Base-by-base conservation (phyloP, 2,888 invertebrate species). In the Mimumesa dahlbomi region DNA sequence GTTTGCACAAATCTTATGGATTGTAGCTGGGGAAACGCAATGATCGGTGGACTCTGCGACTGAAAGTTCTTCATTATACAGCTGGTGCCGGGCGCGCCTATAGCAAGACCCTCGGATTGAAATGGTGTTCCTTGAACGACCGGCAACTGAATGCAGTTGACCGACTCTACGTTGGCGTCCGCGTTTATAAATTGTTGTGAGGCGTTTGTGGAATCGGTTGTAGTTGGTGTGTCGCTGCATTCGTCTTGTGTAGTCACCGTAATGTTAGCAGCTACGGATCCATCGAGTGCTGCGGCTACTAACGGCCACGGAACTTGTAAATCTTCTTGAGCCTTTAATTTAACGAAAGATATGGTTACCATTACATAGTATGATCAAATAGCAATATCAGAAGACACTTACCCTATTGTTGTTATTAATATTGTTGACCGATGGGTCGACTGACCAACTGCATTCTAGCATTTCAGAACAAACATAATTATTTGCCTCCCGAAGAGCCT, bases 401-500 rank as follows among this genome's bases (percentile, higher is more conserved):
- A 80, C 80, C 77, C 83, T 82, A 43, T 76, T 80, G 25, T 74
- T 80, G 70, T 82, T 85, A 54, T 72, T 76, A 66, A 89, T 88
- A 70, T 79, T 85, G 83, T 81, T 88, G 85, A 84, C 89, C 78
- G 79, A 77, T n/a, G 75, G 88, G 77, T 85, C 82, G 7, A 85
- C 87, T 11, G 84, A 82, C 89, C 88, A 89, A 52, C 84, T 87
- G 62, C 88, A 87, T 52, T 88, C 89, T 40, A 88, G 70, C 88
- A 89, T 88, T 75, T 88, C 89, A 0, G 87, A 87, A 77, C 95
- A 90, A 59, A 95, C 94, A 84, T 94, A 94, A 84, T 94, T 94
- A 84, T 95, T 94, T n/a, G 95, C 95, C 90, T 95, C 95, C 63
- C 94, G 93, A 78, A 95, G 94, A 80, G 91, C 91, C 80, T 91